A percentile compares a stretch with the other conserved stretches of the same genome.
Evolutionary conservation across 2,797 vertebrate genomes (phyloP).

Genomic region (Microchirus variegatus): DNA sequence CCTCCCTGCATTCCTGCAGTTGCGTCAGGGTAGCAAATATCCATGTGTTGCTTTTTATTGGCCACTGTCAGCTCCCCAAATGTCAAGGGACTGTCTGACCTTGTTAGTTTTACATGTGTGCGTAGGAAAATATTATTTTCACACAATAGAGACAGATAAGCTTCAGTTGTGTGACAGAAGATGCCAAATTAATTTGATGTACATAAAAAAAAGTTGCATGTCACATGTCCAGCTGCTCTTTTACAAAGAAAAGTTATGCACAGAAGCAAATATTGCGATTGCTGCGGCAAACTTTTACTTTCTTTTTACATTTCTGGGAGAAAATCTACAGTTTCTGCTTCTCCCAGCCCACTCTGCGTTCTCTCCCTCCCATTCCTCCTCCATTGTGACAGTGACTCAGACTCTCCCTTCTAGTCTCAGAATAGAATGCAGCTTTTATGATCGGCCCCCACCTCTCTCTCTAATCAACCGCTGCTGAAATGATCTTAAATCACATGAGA

Average conservation of each 20-base stretch:
- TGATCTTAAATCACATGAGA: slow-evolving; percentile 30
- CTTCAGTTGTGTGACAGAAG: too few relatives aligned
- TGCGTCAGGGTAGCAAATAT: slow-evolving; percentile 23
- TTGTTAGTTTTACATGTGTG: neutral
- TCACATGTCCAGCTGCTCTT: too few relatives aligned
- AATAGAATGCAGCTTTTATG: slow-evolving; percentile 65
- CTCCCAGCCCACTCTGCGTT: neutral
- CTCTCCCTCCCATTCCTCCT: slow-evolving; percentile 19
- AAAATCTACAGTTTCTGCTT: neutral
- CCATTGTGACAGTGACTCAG: slow-evolving; percentile 75
- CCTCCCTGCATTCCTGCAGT: slow-evolving; percentile 26
- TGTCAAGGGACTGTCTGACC: neutral
- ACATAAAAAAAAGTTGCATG: too few relatives aligned
- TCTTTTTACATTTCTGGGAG: too few relatives aligned
- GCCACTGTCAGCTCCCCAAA: slow-evolving; percentile 5
- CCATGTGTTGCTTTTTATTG: slow-evolving; percentile 14
- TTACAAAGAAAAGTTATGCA: too few relatives aligned
- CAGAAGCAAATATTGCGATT: too few relatives aligned
- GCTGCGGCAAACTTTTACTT: neutral
- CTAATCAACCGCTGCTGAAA: slow-evolving; percentile 54
- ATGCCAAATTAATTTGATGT: too few relatives aligned
- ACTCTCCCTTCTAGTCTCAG: slow-evolving; percentile 63
- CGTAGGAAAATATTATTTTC: neutral
- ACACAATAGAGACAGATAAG: neutral
- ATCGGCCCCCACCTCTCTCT: slow-evolving; percentile 32